These are phyloP conservation scores for Hecatera dysodea DNA, from an alignment of 2,888 invertebrate species.

Conservation along the genomic window DNA sequence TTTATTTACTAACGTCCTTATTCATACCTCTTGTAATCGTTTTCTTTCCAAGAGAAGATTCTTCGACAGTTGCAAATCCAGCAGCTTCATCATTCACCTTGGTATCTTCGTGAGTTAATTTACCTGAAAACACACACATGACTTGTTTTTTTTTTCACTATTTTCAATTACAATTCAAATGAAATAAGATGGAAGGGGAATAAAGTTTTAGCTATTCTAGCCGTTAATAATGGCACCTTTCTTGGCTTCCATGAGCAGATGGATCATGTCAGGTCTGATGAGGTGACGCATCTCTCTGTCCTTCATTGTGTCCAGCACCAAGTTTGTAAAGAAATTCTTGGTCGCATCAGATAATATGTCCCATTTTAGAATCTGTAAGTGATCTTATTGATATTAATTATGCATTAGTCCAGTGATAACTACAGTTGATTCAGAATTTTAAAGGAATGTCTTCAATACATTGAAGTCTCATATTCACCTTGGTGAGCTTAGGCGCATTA, in stretches of 20 bases:
- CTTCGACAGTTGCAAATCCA: constrained; percentile 84
- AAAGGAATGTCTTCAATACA: neutral
- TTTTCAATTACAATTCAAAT: neutral
- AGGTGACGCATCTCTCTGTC: constrained; percentile 79
- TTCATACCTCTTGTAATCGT: constrained; percentile 72
- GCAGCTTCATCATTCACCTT: constrained; percentile 70
- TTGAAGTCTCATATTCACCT: constrained; percentile 55
- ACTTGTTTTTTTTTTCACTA: no score
- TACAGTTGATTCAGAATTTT: neutral
- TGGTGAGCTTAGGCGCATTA: constrained; percentile 62
- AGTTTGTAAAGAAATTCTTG: constrained; percentile 75
- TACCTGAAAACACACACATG: constrained; percentile 41
- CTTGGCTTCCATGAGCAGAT: constrained; percentile 75
- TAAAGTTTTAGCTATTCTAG: neutral
- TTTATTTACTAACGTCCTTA: neutral
- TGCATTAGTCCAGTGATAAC: neutral
- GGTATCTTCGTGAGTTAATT: constrained; percentile 72
- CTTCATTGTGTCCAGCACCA: constrained; percentile 82
- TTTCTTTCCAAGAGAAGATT: constrained; percentile 79
- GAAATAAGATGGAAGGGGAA: neutral
- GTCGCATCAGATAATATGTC: constrained; percentile 63
- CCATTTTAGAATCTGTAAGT: constrained; percentile 66
- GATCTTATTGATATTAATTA: neutral
- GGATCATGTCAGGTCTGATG: constrained; percentile 89
- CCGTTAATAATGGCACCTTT: constrained; percentile 73